phyloP scores from a whole-genome alignment of 1,140 invertebrate genomes.

The Macrosteles quadrilineatus region DNA sequence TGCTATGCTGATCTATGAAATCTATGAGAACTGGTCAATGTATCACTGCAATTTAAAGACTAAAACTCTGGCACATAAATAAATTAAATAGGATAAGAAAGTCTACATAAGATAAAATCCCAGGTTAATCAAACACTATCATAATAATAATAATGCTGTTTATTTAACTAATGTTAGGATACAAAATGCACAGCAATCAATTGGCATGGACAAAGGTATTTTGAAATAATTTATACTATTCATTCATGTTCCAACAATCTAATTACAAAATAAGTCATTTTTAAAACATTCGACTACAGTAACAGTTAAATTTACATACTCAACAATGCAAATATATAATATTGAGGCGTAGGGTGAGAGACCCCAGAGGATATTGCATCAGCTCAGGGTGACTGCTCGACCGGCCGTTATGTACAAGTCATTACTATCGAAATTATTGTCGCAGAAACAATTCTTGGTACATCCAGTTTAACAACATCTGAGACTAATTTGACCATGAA shows the following conservation, averaged over 20 bases:
- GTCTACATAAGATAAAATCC: too few species aligned
- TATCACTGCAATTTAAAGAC: too few species aligned
- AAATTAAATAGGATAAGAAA: too few species aligned
- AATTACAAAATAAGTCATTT: slow-evolving; percentile 28
- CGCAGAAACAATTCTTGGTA: neutral
- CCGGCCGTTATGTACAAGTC: slow-evolving; percentile 1
- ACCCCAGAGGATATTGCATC: neutral
- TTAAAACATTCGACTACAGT: slow-evolving; percentile 16
- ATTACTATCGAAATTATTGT: neutral
- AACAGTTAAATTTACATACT: slow-evolving; percentile 24
- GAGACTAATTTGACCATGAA: too few species aligned
- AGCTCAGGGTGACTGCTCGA: neutral
- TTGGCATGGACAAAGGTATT: slow-evolving; percentile 16
- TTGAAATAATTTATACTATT: slow-evolving; percentile 23
- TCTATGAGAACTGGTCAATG: too few species aligned
- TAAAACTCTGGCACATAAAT: too few species aligned
- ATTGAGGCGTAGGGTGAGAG: neutral
- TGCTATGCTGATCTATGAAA: too few species aligned
- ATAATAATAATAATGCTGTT: slow-evolving; percentile 28
- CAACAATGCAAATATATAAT: slow-evolving; percentile 29
- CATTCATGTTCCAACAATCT: slow-evolving; percentile 27
- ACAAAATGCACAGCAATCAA: slow-evolving; percentile 31
- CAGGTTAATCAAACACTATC: too few species aligned
- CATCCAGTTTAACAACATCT: neutral
- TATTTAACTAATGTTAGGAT: slow-evolving; percentile 29